Evolutionary conservation across 2,797 vertebrate species (phyloP).

Genomic region (Sciurus carolinensis): DNA sequence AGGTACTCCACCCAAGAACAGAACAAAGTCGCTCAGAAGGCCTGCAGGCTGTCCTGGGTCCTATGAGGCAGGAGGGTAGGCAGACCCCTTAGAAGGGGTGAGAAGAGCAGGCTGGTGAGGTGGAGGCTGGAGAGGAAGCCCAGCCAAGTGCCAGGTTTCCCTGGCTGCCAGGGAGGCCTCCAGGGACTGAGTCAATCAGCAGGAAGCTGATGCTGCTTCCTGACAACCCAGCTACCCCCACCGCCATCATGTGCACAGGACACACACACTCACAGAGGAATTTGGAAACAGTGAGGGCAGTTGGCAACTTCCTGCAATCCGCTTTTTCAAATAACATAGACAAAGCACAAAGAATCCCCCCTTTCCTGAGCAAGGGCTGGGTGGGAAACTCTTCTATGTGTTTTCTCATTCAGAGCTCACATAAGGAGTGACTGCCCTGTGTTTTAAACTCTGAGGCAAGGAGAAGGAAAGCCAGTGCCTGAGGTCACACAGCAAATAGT

Average conservation of each 20-base stretch:
- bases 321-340: slow-evolving; percentile 15
- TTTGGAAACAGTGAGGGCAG: slow-evolving; percentile 48
- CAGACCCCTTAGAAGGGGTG: neutral
- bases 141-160: neutral
- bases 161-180: neutral
- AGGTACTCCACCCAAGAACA: neutral
- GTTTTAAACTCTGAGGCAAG: neutral
- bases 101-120: neutral
- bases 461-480: neutral
- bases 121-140: neutral
- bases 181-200: slow-evolving; percentile 77
- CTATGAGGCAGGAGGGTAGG: neutral
- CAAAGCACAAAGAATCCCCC: slow-evolving; percentile 4
- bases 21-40: neutral
- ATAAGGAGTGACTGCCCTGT: neutral
- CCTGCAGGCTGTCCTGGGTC: neutral
- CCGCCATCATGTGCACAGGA: neutral
- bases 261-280: slow-evolving; percentile 37
- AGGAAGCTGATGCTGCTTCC: slow-evolving; percentile 79
- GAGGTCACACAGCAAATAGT: neutral
- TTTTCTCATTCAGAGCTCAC: neutral
- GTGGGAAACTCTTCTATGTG: neutral
- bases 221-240: neutral
- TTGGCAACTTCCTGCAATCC: slow-evolving; percentile 59
- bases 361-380: neutral